A percentile compares a stretch with the other conserved stretches of the same genome.
Conservation (phyloP, 2,113 vertebrate genomes). For the Cynocephalus volans region DNA sequence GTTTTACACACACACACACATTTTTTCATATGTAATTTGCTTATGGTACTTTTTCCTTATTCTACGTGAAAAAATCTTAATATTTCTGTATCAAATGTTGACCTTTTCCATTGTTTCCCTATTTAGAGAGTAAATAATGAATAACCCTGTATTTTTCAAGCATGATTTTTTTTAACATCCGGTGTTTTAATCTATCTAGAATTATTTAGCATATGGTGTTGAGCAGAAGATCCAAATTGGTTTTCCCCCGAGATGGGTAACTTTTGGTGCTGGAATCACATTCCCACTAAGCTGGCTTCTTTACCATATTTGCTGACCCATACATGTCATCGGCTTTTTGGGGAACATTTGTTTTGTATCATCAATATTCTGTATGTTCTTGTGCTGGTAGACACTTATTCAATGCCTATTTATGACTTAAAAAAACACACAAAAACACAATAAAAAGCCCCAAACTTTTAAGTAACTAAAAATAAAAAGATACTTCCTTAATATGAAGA, state of each 20-base stretch:
- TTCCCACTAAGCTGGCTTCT: neutral
- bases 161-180: neutral
- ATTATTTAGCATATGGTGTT: neutral
- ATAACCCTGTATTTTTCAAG: neutral
- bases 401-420: neutral
- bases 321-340: neutral
- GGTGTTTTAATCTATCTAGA: neutral
- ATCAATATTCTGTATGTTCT: neutral
- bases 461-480: neutral
- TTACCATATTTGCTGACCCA: neutral
- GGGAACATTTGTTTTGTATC: neutral
- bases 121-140: slow-evolving; percentile 42
- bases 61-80: slow-evolving; percentile 5
- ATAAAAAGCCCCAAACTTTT: neutral
- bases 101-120: slow-evolving; percentile 48
- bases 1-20: too few relatives aligned
- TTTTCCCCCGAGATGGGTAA: neutral
- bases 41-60: slow-evolving; percentile 10
- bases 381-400: neutral
- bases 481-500: neutral
- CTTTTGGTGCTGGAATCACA: neutral
- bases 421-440: neutral
- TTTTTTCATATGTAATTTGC: neutral
- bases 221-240: neutral
- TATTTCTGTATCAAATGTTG: slow-evolving; percentile 48